Conservation (phyloP, 2,113 vertebrate genomes). For the Odobenus rosmarus region DNA sequence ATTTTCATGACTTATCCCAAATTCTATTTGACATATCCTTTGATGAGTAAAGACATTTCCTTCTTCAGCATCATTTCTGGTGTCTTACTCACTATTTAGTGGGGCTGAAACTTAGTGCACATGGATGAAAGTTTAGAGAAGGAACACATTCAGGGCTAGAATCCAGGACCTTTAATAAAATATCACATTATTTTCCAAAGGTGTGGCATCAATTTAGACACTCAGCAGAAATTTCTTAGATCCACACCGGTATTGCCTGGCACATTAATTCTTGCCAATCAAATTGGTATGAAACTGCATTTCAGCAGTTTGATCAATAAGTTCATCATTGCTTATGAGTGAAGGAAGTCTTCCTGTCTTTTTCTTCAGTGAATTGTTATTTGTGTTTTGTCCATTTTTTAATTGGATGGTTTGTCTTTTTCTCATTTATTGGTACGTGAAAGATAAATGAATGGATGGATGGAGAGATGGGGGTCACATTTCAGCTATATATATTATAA, state of each 20-base stretch:
- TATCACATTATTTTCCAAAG: not conserved
- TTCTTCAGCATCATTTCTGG: not conserved
- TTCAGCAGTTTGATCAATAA: fast-evolving
- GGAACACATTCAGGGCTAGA: too few species aligned
- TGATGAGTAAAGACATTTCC: not conserved
- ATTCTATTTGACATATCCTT: not conserved
- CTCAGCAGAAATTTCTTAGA: not conserved
- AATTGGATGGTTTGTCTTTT: not conserved
- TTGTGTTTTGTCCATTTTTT: not conserved
- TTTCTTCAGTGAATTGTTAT: not conserved
- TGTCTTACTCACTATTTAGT: not conserved
- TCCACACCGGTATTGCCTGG: fast-evolving
- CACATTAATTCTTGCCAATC: not conserved
- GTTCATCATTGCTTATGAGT: fast-evolving
- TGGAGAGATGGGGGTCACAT: not conserved
- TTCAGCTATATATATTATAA: not conserved
- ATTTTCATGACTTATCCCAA: not conserved
- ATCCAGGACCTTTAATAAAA: not conserved
- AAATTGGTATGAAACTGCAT: not conserved
- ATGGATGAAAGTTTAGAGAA: not conserved
- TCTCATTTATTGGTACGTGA: not conserved
- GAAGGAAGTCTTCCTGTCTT: not conserved
- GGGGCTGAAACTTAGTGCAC: not conserved
- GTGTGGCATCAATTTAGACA: fast-evolving
- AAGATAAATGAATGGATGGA: not conserved